Evolutionary conservation across 2,113 vertebrate species (phyloP).

Genomic region (Genyomyrus donnyi): DNA sequence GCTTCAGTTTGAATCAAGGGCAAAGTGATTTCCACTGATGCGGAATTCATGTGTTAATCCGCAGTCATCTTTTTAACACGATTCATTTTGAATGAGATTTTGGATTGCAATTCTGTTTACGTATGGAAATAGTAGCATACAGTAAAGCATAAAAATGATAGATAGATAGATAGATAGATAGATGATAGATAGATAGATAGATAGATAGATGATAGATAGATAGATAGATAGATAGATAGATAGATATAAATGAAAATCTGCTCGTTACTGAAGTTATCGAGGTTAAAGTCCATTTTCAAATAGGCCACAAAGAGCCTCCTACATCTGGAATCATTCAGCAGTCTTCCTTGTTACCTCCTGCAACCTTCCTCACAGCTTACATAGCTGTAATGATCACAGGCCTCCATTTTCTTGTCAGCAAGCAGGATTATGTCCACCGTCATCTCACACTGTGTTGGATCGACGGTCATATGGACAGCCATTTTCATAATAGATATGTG

Average conservation of each 20-base stretch:
- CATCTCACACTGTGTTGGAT: background rate
- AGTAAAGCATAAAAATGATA: background rate
- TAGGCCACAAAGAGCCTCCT: background rate
- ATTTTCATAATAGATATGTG: background rate
- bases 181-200: background rate
- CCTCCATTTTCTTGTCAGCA: background rate
- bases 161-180: background rate
- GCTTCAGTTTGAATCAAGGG: background rate
- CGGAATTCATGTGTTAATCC: background rate
- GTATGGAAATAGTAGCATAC: background rate
- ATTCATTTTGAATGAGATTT: background rate
- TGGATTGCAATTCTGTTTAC: background rate
- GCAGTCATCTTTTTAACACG: background rate
- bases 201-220: too few relatives aligned
- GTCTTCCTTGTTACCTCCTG: background rate
- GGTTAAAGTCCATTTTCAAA: background rate
- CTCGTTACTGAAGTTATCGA: background rate
- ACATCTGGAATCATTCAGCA: background rate
- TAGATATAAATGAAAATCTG: background rate
- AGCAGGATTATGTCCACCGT: background rate
- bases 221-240: too few relatives aligned
- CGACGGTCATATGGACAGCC: background rate
- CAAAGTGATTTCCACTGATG: background rate
- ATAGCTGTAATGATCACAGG: background rate
- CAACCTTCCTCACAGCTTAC: background rate